phyloP scores from a whole-genome alignment of 2,113 vertebrate genomes.

The Phylloscopus trochilus region DNA sequence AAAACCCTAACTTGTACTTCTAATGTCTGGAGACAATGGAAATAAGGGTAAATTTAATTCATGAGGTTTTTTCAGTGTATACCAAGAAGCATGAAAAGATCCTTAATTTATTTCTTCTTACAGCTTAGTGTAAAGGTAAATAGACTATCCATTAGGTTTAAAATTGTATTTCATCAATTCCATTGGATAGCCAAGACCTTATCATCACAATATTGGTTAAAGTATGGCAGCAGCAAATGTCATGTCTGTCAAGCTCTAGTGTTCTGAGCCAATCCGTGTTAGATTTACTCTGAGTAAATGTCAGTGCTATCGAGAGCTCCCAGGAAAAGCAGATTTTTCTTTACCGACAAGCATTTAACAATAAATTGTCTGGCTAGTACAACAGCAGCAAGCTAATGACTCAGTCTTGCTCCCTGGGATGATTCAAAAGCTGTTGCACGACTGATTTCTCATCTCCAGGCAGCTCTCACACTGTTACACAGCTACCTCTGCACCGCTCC shows the following conservation, averaged over 20 bases:
- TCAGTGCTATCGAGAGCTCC: slow-evolving; percentile 69
- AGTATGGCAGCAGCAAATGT: slow-evolving; percentile 75
- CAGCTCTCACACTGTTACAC: background rate
- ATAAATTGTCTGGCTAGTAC: slow-evolving; percentile 69
- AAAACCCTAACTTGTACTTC: background rate
- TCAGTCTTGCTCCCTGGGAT: slow-evolving; percentile 12
- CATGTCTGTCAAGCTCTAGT: slow-evolving; percentile 71
- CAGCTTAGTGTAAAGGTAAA: slow-evolving; percentile 71
- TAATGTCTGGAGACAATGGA: slow-evolving; percentile 5
- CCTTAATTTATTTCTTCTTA: slow-evolving; percentile 74
- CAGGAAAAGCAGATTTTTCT: slow-evolving; percentile 68
- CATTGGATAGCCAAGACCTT: slow-evolving; percentile 71
- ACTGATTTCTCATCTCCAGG: slow-evolving; percentile 13
- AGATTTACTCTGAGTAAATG: slow-evolving; percentile 80
- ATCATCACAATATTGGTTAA: slow-evolving; percentile 72
- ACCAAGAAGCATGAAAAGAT: slow-evolving; percentile 26
- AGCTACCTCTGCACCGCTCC: background rate
- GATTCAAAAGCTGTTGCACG: background rate
- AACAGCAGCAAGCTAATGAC: slow-evolving; percentile 69
- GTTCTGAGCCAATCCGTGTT: slow-evolving; percentile 66
- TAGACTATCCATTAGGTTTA: slow-evolving; percentile 70
- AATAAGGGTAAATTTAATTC: slow-evolving; percentile 54
- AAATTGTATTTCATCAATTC: slow-evolving; percentile 73
- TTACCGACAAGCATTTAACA: slow-evolving; percentile 70
- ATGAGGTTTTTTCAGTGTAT: slow-evolving; percentile 11